Evolutionary conservation across 2,888 invertebrate genomes (phyloP), one percentile per base, ranked within the genome.

Genomic region (Drosophila pseudotakahashii): DNA sequence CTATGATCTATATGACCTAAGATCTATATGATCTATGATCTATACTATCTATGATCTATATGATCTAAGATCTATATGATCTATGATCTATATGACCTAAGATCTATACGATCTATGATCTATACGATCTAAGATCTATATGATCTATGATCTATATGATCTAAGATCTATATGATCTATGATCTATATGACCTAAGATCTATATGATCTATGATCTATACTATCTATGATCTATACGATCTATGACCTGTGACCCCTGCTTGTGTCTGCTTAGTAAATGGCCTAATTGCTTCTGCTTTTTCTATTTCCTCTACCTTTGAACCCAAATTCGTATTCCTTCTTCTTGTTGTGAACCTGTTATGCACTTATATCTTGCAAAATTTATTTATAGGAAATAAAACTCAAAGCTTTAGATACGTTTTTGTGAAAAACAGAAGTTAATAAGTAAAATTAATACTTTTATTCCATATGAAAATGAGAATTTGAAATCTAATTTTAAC

Each of bases 181-280:
- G 19, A 19, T 19, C 19, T 19, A 19, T 19, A 19, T 19, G 19
- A 19, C 2, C 19, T 19, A 19, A 2, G 19, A 19, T 19, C 19
- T 19, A 19, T 19, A 19, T 19, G 19, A 19, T 19, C 19, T 19
- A 19, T 19, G 19, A 19, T 19, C 19, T 19, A 19, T 19, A 19
- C 2, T 1, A 19, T 19, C 19, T 19, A 19, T 19, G 19, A 19
- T 19, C 19, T 19, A 2, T 19, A 19, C n/a, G n/a, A 19, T 2
- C 19, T 19, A 19, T 19, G 19, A 19, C 2, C 19, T 37, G 19
- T 47, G 47, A 47, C 7, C 47, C 47, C 32, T 13, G 58, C 58
- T 58, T 58, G 64, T 63, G 45, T 64, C 37, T 63, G 64, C 61
- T 63, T 61, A 63, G 11, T 23, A 19, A 64, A 64, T 63, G 30